phyloP scores from a whole-genome alignment of 2,113 vertebrate species.

The Menura novaehollandiae region DNA sequence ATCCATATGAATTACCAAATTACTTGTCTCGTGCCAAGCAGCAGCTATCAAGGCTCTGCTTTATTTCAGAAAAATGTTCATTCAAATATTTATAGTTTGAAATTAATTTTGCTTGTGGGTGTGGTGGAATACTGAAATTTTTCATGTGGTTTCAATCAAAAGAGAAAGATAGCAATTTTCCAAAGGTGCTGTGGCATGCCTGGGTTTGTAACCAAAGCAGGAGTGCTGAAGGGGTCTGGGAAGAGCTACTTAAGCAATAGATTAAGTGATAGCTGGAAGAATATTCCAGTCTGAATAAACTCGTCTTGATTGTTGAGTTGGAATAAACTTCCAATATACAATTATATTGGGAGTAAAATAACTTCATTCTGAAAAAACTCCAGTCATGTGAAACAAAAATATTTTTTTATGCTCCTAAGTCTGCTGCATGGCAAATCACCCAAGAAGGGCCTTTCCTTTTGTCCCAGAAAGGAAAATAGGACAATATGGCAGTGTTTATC shows the following conservation, averaged over 20 bases:
- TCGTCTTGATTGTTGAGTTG: not conserved
- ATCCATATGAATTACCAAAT: not conserved
- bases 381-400: not conserved
- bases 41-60: not conserved
- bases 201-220: not conserved
- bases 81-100: not conserved
- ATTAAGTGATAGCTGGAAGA: not conserved
- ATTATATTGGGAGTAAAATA: not conserved
- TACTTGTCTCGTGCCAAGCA: not conserved
- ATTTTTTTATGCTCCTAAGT: not conserved
- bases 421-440: not conserved
- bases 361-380: not conserved
- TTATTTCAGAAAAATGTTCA: not conserved
- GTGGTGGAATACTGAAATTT: not conserved
- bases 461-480: not conserved
- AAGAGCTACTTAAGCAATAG: not conserved
- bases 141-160: not conserved
- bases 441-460: not conserved
- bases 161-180: not conserved
- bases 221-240: not conserved
- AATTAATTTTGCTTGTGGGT: not conserved
- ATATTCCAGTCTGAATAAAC: not conserved
- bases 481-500: not conserved
- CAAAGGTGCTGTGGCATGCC: not conserved
- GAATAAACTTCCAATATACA: not conserved